Conservation (phyloP, 2,888 invertebrate genomes). For the Hoplodrina blanda region DNA sequence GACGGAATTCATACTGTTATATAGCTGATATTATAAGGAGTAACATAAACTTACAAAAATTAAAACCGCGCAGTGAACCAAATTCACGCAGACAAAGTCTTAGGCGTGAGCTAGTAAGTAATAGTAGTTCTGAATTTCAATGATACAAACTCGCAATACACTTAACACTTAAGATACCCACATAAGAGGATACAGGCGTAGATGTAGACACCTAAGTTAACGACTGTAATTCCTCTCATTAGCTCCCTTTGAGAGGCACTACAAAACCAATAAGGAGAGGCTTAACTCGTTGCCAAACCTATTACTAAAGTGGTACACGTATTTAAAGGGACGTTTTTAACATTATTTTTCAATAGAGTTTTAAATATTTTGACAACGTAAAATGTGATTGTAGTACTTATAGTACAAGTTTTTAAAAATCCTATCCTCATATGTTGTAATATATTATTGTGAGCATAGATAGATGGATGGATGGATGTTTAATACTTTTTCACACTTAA, state of each 20-base stretch:
- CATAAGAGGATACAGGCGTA: constrained; percentile 6
- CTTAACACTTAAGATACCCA: constrained; percentile 17
- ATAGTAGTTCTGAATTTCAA: constrained; percentile 20
- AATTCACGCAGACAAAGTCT: too few relatives aligned
- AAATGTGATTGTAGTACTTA: not conserved
- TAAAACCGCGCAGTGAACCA: too few relatives aligned
- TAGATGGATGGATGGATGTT: too few relatives aligned
- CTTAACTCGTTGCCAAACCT: constrained; percentile 44
- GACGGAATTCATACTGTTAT: too few relatives aligned
- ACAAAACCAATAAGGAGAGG: constrained; percentile 51
- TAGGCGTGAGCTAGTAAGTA: too few relatives aligned
- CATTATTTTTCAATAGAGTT: constrained; percentile 14
- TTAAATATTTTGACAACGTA: constrained; percentile 1
- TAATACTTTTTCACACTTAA: too few relatives aligned
- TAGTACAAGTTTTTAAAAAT: not conserved
- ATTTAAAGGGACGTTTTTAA: constrained; percentile 27
- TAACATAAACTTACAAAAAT: too few relatives aligned
- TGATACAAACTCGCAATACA: constrained; percentile 7
- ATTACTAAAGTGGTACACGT: constrained; percentile 31
- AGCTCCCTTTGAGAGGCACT: constrained; percentile 43
- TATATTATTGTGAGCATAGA: too few relatives aligned
- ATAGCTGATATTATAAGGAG: too few relatives aligned
- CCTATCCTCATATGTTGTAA: too few relatives aligned
- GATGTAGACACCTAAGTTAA: constrained; percentile 39
- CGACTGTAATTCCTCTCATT: constrained; percentile 53